A percentile compares a stretch with the other conserved stretches of the same genome.
Conservation (phyloP, 2,113 vertebrate genomes). For the Drymodes brunneopygia region DNA sequence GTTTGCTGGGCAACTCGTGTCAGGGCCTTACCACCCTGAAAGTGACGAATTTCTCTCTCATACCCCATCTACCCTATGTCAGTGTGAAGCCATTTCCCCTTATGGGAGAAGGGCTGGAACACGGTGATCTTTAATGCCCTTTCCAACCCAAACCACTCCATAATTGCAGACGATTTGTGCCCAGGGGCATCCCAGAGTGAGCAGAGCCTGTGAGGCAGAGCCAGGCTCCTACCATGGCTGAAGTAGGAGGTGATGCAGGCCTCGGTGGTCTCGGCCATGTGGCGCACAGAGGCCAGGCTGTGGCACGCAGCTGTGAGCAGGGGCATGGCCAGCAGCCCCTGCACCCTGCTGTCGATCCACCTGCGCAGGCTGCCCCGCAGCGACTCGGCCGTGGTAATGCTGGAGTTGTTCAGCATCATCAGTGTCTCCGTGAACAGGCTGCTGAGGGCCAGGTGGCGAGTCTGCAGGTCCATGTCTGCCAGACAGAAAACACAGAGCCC, state of each 20-base stretch:
- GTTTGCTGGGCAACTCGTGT: not conserved
- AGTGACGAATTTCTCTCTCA: not conserved
- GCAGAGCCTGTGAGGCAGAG: not conserved
- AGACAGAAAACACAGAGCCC: not conserved
- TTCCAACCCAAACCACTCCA: not conserved
- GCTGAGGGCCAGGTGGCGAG: slow-evolving; percentile 90
- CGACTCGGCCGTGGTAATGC: slow-evolving; percentile 82
- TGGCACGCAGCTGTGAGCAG: slow-evolving; percentile 89
- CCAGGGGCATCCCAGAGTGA: accelerated
- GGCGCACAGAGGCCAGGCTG: slow-evolving; percentile 90
- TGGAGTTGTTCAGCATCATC: slow-evolving; percentile 85
- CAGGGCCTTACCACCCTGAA: not conserved
- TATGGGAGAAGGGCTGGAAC: not conserved
- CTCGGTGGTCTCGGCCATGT: slow-evolving; percentile 92
- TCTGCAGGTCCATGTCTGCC: slow-evolving; percentile 84
- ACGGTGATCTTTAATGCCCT: not conserved
- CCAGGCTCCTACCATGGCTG: slow-evolving; percentile 69
- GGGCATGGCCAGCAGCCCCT: slow-evolving; percentile 82
- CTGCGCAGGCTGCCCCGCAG: slow-evolving; percentile 77
- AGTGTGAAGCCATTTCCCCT: not conserved
- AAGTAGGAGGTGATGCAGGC: slow-evolving; percentile 92
- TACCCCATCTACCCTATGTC: not conserved
- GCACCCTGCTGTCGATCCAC: slow-evolving; percentile 83
- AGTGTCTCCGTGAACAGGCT: slow-evolving; percentile 87
- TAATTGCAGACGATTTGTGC: accelerated